Evolutionary conservation across 2,888 invertebrate species (phyloP).

Genomic region (Hyposoter dolosus): DNA sequence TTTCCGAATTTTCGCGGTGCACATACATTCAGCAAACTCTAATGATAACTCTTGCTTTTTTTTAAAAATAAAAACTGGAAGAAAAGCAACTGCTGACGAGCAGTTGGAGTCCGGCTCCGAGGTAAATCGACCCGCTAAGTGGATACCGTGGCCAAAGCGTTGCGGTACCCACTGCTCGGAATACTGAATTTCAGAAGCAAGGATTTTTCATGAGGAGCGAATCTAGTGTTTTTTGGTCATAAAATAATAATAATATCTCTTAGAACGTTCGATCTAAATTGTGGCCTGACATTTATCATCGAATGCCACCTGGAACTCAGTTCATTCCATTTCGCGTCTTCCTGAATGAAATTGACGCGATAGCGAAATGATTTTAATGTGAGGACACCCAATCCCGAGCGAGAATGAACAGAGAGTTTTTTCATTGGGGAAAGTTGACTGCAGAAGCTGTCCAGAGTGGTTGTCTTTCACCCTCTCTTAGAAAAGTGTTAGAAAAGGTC

Average conservation of each 20-base stretch:
- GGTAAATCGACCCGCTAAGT: too few relatives aligned
- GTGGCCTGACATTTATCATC: neutral
- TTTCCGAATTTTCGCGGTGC: too few relatives aligned
- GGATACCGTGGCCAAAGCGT: too few relatives aligned
- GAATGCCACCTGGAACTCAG: neutral
- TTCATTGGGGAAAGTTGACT: conserved; percentile 16
- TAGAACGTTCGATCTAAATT: neutral
- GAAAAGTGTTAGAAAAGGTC: conserved; percentile 58
- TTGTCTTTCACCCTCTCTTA: conserved; percentile 14
- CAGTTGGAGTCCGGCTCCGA: too few relatives aligned
- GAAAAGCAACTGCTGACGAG: too few relatives aligned
- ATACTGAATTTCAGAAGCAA: neutral
- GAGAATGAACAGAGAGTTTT: neutral
- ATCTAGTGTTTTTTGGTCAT: neutral
- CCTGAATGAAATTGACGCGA: neutral
- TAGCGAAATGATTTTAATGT: neutral
- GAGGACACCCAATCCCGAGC: neutral
- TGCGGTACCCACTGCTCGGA: too few relatives aligned
- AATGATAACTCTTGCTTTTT: too few relatives aligned
- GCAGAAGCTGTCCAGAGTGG: neutral
- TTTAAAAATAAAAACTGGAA: too few relatives aligned
- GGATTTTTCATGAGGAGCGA: neutral
- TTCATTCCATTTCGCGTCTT: neutral
- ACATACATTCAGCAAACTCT: too few relatives aligned
- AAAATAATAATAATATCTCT: neutral